Evolutionary conservation across 2,113 vertebrate species (phyloP), one percentile per base, ranked within the genome.

Genomic region (Cardinalis cardinalis): DNA sequence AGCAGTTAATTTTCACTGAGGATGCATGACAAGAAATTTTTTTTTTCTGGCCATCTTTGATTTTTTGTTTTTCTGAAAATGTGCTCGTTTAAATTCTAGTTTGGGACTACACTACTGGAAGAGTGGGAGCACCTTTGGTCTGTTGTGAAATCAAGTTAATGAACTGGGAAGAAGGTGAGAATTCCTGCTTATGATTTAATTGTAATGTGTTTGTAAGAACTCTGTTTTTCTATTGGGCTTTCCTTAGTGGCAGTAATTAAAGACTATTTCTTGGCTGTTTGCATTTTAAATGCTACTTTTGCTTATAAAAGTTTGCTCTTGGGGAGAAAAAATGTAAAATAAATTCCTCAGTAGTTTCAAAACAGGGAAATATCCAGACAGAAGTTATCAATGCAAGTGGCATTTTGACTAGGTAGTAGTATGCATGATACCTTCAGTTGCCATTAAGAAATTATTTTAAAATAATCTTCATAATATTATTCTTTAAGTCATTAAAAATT

Each of bases 111-210:
- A 99, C 98, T 92, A 99, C 99, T 49, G 99, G 99, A 87, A 97
- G 99, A 98, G 99, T 99, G 53, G 99, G 99, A 88, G 98, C 98
- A 13, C 99, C 99, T 7, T 97, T 99, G 94, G 97, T 98, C 87
- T 99, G 99, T 96, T 98, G 98, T 97, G 99, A 99, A 97, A 98
- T 99, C 95, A 99, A 98, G 66, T 97, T 99, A 65, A 92, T 98
- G 96, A 99, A 99, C 97, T 99, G 99, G 99, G 97, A 98, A 82
- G 99, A 99, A 98, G 99, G 99, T 99, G 95, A 98, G 97, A 95
- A 60, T 31, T 59, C 15, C 52, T 93, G 18, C 51, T 25, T 74
- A 19, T 49, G 23, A 21, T 15, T 40, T 23, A 56, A 61, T 49
- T 18, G 38, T 46, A 58, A 2, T 64, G 4, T 26, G 5, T 25